Evolutionary conservation across 2,888 invertebrate species (phyloP), one percentile per base, ranked within the genome.

Genomic region (Drosophila ustulata): DNA sequence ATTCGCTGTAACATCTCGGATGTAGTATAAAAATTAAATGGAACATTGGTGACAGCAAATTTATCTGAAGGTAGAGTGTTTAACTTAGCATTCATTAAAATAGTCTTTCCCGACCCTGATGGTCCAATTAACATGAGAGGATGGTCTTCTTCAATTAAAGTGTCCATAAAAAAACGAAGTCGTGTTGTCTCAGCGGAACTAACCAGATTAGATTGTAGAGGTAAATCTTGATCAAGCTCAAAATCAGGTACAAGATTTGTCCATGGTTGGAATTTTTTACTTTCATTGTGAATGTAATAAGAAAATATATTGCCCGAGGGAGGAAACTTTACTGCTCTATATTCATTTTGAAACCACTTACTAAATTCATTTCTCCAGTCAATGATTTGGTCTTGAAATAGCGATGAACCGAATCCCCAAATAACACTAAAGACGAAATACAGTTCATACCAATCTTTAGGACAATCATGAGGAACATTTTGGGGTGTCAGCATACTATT

Each of bases 361-460:
- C 96, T 97, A 91, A 98, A 98, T 90, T 98, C 98, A 80, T 96
- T 96, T 46, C 98, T 94, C 95, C 98, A 97, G 91, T 98, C 98
- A 3, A 96, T 94, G 45, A 97, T 93, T 93, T 98, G 96, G 93
- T 98, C 98, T 93, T 97, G 97, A 92, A 97, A 98, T 64, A 97
- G 94, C 0, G 96, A 95, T 0, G 98, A 97, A 1, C 98, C 98
- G 90, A 98, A 99, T 0, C 98, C 97, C 98, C 98, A 98, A 26
- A 98, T 94, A 59, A 96, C 94, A 32, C 96, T 95, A 91, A 98
- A 98, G 0, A 96, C 97, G 92, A 98, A 99, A 92, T 98, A 98
- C 7, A 96, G 95, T 93, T 99, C 98, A 90, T 91, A 95, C 96
- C 98, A 96, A 90, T 98, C 98, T 89, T 97, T 98, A 0, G 98